phyloP scores from a whole-genome alignment of 2,113 vertebrate species.

The Callospermophilus lateralis region DNA sequence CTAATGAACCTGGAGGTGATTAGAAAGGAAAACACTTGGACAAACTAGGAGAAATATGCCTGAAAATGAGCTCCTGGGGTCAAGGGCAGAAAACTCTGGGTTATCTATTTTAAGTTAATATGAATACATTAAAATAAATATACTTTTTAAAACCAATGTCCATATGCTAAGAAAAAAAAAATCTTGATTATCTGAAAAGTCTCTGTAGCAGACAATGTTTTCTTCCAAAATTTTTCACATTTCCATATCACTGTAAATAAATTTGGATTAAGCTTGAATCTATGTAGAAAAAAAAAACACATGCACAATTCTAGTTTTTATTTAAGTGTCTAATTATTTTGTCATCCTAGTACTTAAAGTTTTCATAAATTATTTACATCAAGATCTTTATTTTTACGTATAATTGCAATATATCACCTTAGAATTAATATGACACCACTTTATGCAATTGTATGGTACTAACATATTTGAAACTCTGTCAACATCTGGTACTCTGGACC shows the following conservation, averaged over 20 bases:
- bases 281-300: not conserved
- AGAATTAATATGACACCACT: not conserved
- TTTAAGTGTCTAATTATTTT: not conserved
- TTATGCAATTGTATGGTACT: not conserved
- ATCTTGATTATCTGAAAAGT: not conserved
- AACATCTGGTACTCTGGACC: not conserved
- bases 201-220: conserved; percentile 48
- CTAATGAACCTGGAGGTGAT: conserved; percentile 56
- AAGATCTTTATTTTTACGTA: conserved; percentile 50
- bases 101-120: conserved; percentile 48
- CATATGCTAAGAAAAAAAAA: not conserved
- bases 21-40: conserved; percentile 69
- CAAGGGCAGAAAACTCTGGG: not conserved
- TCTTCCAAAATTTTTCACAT: conserved; percentile 69
- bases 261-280: conserved; percentile 57
- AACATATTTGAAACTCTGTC: not conserved
- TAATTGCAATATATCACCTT: not conserved
- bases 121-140: not conserved
- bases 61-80: conserved; percentile 50
- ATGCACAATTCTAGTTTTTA: not conserved
- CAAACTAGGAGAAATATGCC: conserved; percentile 41
- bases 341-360: not conserved
- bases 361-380: not conserved
- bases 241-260: conserved; percentile 77
- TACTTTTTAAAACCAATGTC: not conserved